phyloP scores from a whole-genome alignment of 2,888 invertebrate genomes.

The Lapara coniferarum region DNA sequence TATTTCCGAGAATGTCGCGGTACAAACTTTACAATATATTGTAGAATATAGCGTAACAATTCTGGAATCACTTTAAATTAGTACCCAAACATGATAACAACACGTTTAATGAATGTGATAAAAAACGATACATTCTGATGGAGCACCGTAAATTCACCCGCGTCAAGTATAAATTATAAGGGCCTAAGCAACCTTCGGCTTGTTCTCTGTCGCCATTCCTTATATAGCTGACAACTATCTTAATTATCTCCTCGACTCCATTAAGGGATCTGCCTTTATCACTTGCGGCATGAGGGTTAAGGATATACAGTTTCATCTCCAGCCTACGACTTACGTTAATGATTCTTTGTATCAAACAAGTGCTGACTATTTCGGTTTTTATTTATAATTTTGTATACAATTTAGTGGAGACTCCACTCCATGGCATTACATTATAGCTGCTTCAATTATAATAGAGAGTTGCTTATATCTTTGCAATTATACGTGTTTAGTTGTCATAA shows the following conservation, averaged over 20 bases:
- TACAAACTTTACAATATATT: too few relatives aligned
- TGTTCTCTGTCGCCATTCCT: conserved; percentile 26
- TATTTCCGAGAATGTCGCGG: background rate
- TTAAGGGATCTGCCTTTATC: conserved; percentile 22
- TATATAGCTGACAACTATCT: conserved; percentile 26
- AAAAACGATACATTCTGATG: conserved; percentile 9
- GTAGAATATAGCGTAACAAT: background rate
- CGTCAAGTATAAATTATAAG: conserved; percentile 27
- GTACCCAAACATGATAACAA: background rate
- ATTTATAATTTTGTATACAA: too few relatives aligned
- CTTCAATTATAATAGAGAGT: too few relatives aligned
- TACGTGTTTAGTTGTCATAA: too few relatives aligned
- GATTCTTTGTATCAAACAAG: too few relatives aligned
- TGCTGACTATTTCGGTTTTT: too few relatives aligned
- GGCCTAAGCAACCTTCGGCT: conserved; percentile 25
- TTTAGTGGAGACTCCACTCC: too few relatives aligned
- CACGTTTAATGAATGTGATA: background rate
- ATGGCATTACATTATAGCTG: too few relatives aligned
- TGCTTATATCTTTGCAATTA: too few relatives aligned
- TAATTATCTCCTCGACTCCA: conserved; percentile 25
- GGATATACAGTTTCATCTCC: conserved; percentile 13
- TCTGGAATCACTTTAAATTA: background rate
- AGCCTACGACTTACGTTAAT: background rate
- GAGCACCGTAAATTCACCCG: conserved; percentile 21
- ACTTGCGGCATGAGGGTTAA: background rate